Base-by-base conservation (phyloP, 1,140 invertebrate genomes). In the Pentalonia nigronervosa region DNA sequence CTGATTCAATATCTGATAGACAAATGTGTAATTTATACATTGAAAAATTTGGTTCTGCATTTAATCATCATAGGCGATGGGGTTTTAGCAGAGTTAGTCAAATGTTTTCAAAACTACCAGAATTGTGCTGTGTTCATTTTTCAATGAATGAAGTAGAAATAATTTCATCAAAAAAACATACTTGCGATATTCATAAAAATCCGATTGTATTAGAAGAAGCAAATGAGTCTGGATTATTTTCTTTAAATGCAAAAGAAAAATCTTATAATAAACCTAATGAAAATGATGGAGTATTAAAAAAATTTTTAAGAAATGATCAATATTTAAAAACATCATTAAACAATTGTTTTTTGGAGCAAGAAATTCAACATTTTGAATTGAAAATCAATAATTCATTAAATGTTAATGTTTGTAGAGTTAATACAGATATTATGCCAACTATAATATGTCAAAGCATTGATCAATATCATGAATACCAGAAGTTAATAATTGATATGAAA, bases 61-160 rank as follows among this genome's bases (percentile, higher is more conserved):
- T 93, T 93, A 36, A n/a, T 86, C 91, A 93, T 93, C 56, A 56
- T 86, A 93, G 50, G 47, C 48, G 91, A 3, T 93, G 91, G 91
- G 91, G 91, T 60, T 93, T 93, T 86, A 41, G 4, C 0, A 93
- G 91, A 93, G 25, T 93, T 14, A 84, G 91, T 84, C 91, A 93
- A 45, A 53, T 93, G 81, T 93, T 93, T 86, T 48, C 91, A 21
- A 93, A 93, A 30, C 14, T 93, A n/a, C 91, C 91, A 23, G 91
- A 93, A 30, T 30, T 93, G 9, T 93, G 91, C 4, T 45, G 81
- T 93, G 34, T 93, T 45, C 25, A 53, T 56, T 93, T 93, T 20
- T 30, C 34, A 53, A 9, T 30, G 17, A 30, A 53, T 41, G 91
- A 56, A 9, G 25, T 93, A 45, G 7, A 93, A 93, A 93, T 92